Percentiles rank a stretch among this genome's conserved stretches.
Evolutionary conservation across 2,113 vertebrate species (phyloP).

Genomic region (Megaceryle maxima): DNA sequence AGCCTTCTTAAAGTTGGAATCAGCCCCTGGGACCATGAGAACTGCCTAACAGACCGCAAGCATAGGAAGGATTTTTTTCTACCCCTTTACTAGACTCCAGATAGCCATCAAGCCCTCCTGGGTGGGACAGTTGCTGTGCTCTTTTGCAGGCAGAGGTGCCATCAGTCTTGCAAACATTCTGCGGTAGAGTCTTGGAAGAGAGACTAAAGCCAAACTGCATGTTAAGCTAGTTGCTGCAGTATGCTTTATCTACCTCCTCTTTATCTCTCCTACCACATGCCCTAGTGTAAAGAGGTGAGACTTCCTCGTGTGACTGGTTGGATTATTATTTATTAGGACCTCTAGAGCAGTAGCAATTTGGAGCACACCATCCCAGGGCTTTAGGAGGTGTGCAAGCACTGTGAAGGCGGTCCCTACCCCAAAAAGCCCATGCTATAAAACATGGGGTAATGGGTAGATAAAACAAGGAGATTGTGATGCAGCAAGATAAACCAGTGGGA

Average conservation of each 20-base stretch:
- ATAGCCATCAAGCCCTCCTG: background rate
- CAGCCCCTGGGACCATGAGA: background rate
- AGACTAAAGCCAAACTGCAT: background rate
- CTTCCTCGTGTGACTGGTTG: background rate
- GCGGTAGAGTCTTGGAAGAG: background rate
- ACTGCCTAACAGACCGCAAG: background rate
- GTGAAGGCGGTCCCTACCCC: background rate
- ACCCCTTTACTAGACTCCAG: background rate
- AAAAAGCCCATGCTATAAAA: background rate
- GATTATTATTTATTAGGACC: background rate
- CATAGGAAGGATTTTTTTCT: background rate
- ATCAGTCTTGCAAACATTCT: background rate
- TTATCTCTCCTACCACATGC: background rate
- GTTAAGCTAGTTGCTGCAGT: background rate
- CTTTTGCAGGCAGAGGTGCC: background rate
- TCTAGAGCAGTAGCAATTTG: background rate
- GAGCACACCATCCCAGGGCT: background rate
- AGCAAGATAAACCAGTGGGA: conserved; percentile 17
- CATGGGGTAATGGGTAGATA: background rate
- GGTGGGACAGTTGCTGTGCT: background rate
- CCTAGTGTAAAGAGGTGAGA: background rate
- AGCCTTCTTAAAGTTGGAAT: background rate
- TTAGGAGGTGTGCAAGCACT: background rate
- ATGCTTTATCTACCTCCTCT: background rate
- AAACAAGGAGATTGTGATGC: background rate